phyloP scores from a whole-genome alignment of 2,888 invertebrate genomes.

The Dolichopus griseipennis region DNA sequence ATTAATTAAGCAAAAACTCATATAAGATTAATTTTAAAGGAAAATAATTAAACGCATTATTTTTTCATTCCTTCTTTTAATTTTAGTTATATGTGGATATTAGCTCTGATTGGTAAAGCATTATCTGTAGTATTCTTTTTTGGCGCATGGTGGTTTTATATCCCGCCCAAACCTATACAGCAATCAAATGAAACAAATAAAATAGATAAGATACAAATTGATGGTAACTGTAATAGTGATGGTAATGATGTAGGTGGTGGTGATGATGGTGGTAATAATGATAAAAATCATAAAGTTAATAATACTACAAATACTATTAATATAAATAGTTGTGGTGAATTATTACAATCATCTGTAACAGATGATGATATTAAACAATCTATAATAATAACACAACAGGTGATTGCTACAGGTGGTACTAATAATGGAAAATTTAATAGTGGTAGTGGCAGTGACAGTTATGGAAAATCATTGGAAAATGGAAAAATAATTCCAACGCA shows the following conservation, averaged over 20 bases:
- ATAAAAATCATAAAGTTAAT: slow-evolving; percentile 14
- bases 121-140: slow-evolving; percentile 64
- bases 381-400: neutral
- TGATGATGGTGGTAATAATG: slow-evolving; percentile 19
- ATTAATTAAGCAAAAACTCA: neutral
- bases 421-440: too few species aligned
- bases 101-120: slow-evolving; percentile 62
- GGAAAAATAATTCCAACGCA: neutral
- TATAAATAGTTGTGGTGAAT: neutral
- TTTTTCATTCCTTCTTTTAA: neutral
- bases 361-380: slow-evolving; percentile 1
- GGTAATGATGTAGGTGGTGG: slow-evolving; percentile 9
- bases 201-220: neutral
- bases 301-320: too few species aligned
- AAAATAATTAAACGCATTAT: neutral
- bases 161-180: slow-evolving; percentile 47
- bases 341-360: neutral
- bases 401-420: neutral
- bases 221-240: too few species aligned
- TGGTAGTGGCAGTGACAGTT: neutral
- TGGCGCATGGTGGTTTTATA: slow-evolving; percentile 67
- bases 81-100: slow-evolving; percentile 59
- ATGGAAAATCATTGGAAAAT: neutral
- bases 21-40: too few species aligned
- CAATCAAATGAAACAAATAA: slow-evolving; percentile 12